Evolutionary conservation across 2,888 invertebrate genomes (phyloP).

Genomic region (Aleiodes leptofemur): DNA sequence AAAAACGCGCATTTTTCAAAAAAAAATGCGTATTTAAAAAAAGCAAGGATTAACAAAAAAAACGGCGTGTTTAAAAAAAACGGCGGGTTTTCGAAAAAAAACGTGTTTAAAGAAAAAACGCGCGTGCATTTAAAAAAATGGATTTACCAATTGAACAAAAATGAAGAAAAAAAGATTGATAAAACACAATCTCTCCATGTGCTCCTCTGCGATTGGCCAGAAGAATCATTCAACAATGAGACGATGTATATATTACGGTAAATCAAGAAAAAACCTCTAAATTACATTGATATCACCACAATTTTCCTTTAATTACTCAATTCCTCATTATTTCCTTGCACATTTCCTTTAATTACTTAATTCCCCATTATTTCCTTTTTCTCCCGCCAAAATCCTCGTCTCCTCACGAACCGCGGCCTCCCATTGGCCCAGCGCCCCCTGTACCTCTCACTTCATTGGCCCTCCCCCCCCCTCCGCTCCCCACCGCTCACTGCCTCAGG

Average conservation of each 20-base stretch:
- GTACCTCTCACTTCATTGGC: not conserved
- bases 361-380: slow-evolving; percentile 41
- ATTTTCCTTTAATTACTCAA: too few relatives aligned
- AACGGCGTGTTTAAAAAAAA: too few relatives aligned
- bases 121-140: not conserved
- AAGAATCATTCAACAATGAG: slow-evolving; percentile 52
- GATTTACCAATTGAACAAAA: not conserved
- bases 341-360: slow-evolving; percentile 33
- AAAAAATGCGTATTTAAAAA: too few relatives aligned
- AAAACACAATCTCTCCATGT: not conserved
- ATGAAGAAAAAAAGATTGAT: not conserved
- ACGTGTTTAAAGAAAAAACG: too few relatives aligned
- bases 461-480: not conserved
- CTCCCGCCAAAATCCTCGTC: slow-evolving; percentile 56
- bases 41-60: too few relatives aligned
- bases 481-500: not conserved
- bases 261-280: slow-evolving; percentile 28
- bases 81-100: too few relatives aligned
- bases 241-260: slow-evolving; percentile 63
- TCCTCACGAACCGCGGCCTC: not conserved
- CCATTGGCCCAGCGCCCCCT: not conserved
- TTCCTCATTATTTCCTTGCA: too few relatives aligned
- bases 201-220: not conserved
- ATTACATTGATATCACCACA: too few relatives aligned
- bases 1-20: too few relatives aligned